Base-by-base conservation (phyloP, 2,113 vertebrate species). In the Rhinolophus sinicus region DNA sequence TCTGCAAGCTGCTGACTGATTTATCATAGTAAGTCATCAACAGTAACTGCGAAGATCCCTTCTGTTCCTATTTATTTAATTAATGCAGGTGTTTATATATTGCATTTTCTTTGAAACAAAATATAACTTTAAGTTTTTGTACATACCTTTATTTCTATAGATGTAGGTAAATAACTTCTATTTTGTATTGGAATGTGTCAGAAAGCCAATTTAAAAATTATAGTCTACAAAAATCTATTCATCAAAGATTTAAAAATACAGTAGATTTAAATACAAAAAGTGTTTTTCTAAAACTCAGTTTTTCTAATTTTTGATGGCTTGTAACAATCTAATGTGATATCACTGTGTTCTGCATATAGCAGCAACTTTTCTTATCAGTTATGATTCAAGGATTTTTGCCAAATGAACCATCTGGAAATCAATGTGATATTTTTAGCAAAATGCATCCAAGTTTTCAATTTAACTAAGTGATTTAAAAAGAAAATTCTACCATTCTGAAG, bases 381-480 rank as follows among this genome's bases (percentile, higher is more conserved):
- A 85, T 16, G 54, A 58, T 50, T 70, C 54, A 73, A 69, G 75
- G 28, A 93, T 38, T 90, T 88, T 97, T 94, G 65, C 92, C 86
- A 96, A 91, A 90, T 35, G 89, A 82, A 72, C 56, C 73, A 93
- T 95, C 91, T 96, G 67, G 93, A 97, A 95, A 93, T 95, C 88
- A 77, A 30, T 54, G 72, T 35, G 85, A 67, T 86, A 94, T 91
- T 92, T 97, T 97, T 77, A 90, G 72, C 65, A 95, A 94, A 97
- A 88, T 54, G 14, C 2, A 84, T 65, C 33, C 26, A 80, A 47
- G 14, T 40, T 92, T 96, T 94, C 69, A 56, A 44, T 85, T 88
- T 82, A 91, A 50, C 1, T 60, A 96, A 81, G 50, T 47, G 21
- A n/a, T 65, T 50, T 5, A 54, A 73, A 24, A 58, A 83, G 4